Evolutionary conservation across 2,113 vertebrate genomes (phyloP).

Genomic region (Dendrocopos noguchii): DNA sequence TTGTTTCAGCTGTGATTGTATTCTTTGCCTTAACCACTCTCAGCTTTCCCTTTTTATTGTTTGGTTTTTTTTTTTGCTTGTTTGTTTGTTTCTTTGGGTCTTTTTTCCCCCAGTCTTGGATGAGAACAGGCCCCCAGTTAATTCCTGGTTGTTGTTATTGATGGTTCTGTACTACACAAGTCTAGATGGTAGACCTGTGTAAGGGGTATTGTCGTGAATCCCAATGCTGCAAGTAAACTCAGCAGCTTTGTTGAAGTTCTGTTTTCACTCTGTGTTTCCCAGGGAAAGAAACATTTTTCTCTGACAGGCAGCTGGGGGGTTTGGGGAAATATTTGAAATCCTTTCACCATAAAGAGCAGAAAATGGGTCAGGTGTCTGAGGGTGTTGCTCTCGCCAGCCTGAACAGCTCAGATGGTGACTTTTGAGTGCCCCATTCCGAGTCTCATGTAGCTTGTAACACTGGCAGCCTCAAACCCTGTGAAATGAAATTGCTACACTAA

Average conservation of each 20-base stretch:
- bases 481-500: background rate
- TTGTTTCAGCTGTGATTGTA: background rate
- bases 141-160: background rate
- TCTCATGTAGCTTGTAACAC: background rate
- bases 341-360: background rate
- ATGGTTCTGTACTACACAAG: background rate
- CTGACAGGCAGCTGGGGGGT: background rate
- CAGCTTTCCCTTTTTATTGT: background rate
- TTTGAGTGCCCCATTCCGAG: background rate
- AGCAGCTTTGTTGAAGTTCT: background rate
- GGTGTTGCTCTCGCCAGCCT: background rate
- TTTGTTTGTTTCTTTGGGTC: background rate
- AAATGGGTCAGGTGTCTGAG: background rate
- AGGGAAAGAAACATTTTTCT: background rate
- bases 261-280: background rate
- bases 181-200: background rate
- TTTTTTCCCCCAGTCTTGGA: background rate
- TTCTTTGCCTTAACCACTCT: background rate
- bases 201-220: background rate
- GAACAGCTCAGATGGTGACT: background rate
- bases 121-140: background rate
- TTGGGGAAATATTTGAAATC: slow-evolving; percentile 1
- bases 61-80: too few relatives aligned
- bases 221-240: background rate
- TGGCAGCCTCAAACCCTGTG: background rate